phyloP scores from a whole-genome alignment of 2,797 vertebrate species.

The Characodon lateralis region DNA sequence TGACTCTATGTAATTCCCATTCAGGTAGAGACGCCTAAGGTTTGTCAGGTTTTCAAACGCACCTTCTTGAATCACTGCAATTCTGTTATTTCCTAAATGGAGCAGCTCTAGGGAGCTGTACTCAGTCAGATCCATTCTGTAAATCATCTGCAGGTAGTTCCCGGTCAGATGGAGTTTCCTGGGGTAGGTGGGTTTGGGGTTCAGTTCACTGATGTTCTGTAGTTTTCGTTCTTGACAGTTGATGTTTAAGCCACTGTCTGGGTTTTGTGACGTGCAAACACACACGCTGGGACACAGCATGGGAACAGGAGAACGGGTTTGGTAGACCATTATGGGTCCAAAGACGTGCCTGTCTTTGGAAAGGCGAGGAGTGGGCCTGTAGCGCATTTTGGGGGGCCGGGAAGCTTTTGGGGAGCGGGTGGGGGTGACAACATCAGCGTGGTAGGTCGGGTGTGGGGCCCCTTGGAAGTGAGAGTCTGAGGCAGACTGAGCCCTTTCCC shows the following conservation, averaged over 20 bases:
- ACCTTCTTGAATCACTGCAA: conserved; percentile 92
- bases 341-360: conserved; percentile 94
- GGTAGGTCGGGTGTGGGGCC: conserved; percentile 85
- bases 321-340: conserved; percentile 98
- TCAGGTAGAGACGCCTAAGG: conserved; percentile 94
- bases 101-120: conserved; percentile 93
- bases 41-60: conserved; percentile 95
- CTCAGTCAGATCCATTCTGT: conserved; percentile 88
- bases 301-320: conserved; percentile 94
- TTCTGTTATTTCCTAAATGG: conserved; percentile 96
- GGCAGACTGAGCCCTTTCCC: conserved; percentile 82
- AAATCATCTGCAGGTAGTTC: conserved; percentile 93
- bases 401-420: conserved; percentile 91
- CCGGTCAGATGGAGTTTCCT: conserved; percentile 98
- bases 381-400: conserved; percentile 91
- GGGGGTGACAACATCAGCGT: conserved; percentile 84
- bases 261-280: conserved; percentile 93
- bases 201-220: conserved; percentile 92
- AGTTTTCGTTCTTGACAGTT: conserved; percentile 97
- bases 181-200: conserved; percentile 92
- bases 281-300: conserved; percentile 91
- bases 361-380: conserved; percentile 90
- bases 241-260: conserved; percentile 93
- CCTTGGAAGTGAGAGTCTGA: conserved; percentile 86
- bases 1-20: conserved; percentile 96